Evolutionary conservation across 2,113 vertebrate genomes (phyloP).

Genomic region (Brienomyrus brachyistius): DNA sequence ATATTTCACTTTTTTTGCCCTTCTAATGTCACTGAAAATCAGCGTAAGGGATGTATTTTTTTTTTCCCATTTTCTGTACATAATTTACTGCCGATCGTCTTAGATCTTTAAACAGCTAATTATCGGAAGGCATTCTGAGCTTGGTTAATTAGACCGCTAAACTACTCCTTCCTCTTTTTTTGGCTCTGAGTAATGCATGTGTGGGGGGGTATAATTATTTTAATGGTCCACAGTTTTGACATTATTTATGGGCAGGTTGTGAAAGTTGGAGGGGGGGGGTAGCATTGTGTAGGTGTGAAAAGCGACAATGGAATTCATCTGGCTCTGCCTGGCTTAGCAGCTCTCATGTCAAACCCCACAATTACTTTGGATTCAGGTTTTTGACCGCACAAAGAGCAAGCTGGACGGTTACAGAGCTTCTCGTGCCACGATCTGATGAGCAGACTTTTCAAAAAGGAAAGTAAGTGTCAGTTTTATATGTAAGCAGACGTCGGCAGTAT

Average conservation of each 20-base stretch:
- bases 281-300: conserved; percentile 31
- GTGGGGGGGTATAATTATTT: conserved; percentile 29
- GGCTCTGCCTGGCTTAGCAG: conserved; percentile 6
- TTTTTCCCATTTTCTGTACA: conserved; percentile 15
- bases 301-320: conserved; percentile 31
- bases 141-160: conserved; percentile 62
- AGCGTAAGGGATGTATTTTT: background rate
- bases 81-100: conserved; percentile 39
- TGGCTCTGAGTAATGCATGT: conserved; percentile 43
- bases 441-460: background rate
- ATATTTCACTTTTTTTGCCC: background rate
- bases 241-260: conserved; percentile 40
- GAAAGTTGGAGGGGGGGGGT: conserved; percentile 28
- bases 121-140: conserved; percentile 49
- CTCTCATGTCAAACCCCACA: conserved; percentile 19
- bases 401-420: background rate
- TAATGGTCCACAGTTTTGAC: conserved; percentile 45
- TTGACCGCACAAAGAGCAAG: background rate
- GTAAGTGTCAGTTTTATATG: background rate
- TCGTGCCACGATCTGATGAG: background rate
- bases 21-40: background rate
- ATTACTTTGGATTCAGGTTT: background rate
- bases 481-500: background rate
- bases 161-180: conserved; percentile 37
- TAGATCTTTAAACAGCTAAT: conserved; percentile 42